Evolutionary conservation across 1,140 invertebrate genomes (phyloP).

Genomic region (Apis florea): DNA sequence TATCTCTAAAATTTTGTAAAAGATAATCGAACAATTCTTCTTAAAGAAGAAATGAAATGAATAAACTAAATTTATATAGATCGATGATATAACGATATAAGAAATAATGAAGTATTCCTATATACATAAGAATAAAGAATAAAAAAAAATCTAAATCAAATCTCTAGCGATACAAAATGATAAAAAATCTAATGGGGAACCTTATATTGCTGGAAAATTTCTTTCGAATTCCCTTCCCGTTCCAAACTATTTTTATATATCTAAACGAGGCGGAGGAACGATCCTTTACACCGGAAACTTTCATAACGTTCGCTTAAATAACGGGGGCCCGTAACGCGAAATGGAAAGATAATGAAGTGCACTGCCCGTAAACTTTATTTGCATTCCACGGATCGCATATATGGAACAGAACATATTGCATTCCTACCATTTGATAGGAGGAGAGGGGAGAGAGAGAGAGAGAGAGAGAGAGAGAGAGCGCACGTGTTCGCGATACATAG

Average conservation of each 20-base stretch:
- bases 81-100: no score
- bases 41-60: no score
- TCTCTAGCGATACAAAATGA: no score
- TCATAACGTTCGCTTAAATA: neutral
- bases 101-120: no score
- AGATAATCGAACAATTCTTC: no score
- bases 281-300: neutral
- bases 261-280: neutral
- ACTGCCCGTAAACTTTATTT: constrained; percentile 21
- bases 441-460: neutral
- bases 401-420: constrained; percentile 33
- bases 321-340: neutral
- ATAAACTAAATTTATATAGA: no score
- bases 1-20: no score
- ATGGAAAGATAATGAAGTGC: constrained; percentile 33
- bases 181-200: no score
- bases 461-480: no score
- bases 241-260: neutral
- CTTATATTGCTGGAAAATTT: neutral
- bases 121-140: no score
- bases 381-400: constrained; percentile 25
- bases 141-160: no score
- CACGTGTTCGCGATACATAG: neutral
- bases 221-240: no score
- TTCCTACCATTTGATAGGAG: constrained; percentile 20